Evolutionary conservation across 2,113 vertebrate genomes (phyloP), one percentile per base, ranked within the genome.

Genomic region (Pardalotus punctatus): DNA sequence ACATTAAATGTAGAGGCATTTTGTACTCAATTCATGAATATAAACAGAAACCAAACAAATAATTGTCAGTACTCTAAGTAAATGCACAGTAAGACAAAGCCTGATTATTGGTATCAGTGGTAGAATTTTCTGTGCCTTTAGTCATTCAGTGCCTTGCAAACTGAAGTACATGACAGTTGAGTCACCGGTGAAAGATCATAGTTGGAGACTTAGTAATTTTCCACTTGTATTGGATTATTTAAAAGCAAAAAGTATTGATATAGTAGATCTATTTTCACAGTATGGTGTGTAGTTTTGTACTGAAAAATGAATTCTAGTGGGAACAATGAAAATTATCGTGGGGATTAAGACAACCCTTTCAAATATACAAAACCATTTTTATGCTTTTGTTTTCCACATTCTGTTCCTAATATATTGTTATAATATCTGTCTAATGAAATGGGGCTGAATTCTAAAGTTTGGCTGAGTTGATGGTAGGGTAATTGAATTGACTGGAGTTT

Each of bases 201-300:
- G n/a, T n/a, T n/a, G n/a, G 43, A 85, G 60, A 54, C 61, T 57
- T 83, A 74, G 51, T 82, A 93, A 96, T 95, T 92, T 87, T 57
- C 43, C 40, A 57, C 12, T 86, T 92, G 48, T n/a, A 73, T 13
- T 61, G 18, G 27, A 16, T 95, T 92, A 92, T 64, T 81, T 91
- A 82, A 95, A 92, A 85, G 42, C 18, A 90, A 90, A 43, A 82
- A 28, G 3, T 67, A 56, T n/a, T 73, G 77, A 72, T 72, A 79
- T 9, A 72, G 13, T 23, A 31, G 58, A 65, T 61, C 31, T 88
- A 50, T 84, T 86, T 86, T 85, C 62, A 85, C 79, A 90, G 72
- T 79, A 74, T 36, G 65, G 7, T 61, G 8, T 45, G 54, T 21
- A 42, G 36, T 28, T 88, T 57, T 31, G 3, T 65, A 58, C 13